Base-by-base conservation (phyloP, 2,888 invertebrate genomes). In the Andrena minutula region DNA sequence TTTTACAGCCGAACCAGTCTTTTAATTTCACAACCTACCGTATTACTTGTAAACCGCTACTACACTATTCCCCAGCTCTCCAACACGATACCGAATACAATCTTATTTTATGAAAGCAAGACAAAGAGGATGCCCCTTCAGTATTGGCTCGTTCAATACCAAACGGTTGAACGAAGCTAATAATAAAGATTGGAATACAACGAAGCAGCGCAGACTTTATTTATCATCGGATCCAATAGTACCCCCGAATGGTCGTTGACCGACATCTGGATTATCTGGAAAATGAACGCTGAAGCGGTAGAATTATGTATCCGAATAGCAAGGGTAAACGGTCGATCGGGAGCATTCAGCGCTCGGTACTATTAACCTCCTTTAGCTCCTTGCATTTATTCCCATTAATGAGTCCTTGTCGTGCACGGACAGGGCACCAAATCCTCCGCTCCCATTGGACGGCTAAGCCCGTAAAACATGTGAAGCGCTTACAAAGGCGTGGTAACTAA, bases 331-430 rank as follows among this genome's bases (percentile, higher is more conserved):
- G 79, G 69, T 35, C 69, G 30, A 61, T 47, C 74, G 30, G 41
- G 26, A 32, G 56, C 47, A 66, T 69, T 81, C 81, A 73, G 6
- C 51, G 51, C 51, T 74, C 66, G 70, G 60, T 79, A 63, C 81
- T 82, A 75, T 79, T 82, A 75, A 79, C 74, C 81, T 79, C 70
- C 70, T 79, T 79, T 53, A 73, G 60, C 26, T 63, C 35, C 53
- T 53, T 61, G 60, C 49, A 65, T 79, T 82, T 79, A n/a, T 56
- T 56, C 70, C 66, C 56, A 63, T 65, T 66, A 81, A 79, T 51
- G 56, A 53, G 49, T 47, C 51, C 73, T 60, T 41, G 61, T 47
- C 35, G 35, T 68, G 16, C 49, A 10, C 2, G 30, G 66, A 20
- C 8, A 41, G 47, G 56, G 28, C 10, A 65, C 28, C 41, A 47